Base-by-base conservation (phyloP, 2,113 vertebrate genomes). In the Malaclemys terrapin region DNA sequence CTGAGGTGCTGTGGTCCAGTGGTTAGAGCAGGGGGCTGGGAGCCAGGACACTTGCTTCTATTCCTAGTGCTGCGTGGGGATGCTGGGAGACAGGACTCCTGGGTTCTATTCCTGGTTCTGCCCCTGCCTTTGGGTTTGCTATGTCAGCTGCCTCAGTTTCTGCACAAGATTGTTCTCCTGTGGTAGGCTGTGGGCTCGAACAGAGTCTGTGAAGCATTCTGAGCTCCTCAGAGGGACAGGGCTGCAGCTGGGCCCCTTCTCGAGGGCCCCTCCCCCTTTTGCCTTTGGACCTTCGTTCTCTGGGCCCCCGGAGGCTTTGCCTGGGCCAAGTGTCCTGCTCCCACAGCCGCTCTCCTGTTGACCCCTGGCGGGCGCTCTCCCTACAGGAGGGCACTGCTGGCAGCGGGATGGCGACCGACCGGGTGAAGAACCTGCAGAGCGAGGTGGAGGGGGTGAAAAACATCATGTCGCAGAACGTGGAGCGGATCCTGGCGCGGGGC, bases 381-480 rank as follows among this genome's bases (percentile, higher is more conserved):
- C 16, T 24, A 3, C 91, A 98, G 98, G 98, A 98, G 88, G 95
- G 95, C 24, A 86, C 57, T 75, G 91, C 89, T 8, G 84, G 88
- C 29, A 87, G 89, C 1, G 62, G 80, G n/a, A 25, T 22, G 45
- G 81, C 86, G 89, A 96, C 57, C 93, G 53, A 96, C 83, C 98
- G 96, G 1, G 98, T 99, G 65, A 96, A 94, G 96, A 6, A 96
- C 47, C 96, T 99, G 91, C 99, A 97, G 98, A 98, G 94, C 6
- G 98, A 99, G 97, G 99, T 99, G 56, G 99, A 99, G 35, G 99
- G 99, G 0, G 99, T 99, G 79, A 99, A 98, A 91, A 96, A 97
- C 94, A 99, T 99, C 91, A 99, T 99, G 99, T 99, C 98, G 2
- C 98, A 99, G 97, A 99, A 99, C 6, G 99, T 99, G 91, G 99